These are phyloP conservation scores for Smithornis capensis DNA, from an alignment of 2,113 vertebrate genomes.

Conservation along the genomic window DNA sequence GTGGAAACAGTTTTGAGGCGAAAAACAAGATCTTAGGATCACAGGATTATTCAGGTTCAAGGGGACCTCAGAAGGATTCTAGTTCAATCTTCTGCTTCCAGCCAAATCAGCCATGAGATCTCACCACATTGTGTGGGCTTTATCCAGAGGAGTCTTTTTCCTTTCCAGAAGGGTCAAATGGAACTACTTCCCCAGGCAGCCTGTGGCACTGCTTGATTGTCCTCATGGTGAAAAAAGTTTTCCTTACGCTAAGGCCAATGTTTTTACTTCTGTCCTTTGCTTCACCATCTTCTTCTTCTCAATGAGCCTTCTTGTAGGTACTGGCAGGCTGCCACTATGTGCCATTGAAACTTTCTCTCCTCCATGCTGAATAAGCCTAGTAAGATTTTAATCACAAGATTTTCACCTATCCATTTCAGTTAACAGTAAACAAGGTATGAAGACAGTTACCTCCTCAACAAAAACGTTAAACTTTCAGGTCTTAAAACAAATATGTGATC, in stretches of 20 bases:
- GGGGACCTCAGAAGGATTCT: not conserved
- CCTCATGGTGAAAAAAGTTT: not conserved
- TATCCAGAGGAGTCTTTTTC: not conserved
- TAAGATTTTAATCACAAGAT: not conserved
- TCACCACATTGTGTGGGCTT: not conserved
- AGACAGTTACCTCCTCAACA: not conserved
- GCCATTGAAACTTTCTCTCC: not conserved
- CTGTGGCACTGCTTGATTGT: not conserved
- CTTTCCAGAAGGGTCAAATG: not conserved
- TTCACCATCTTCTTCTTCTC: not conserved
- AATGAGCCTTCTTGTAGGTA: not conserved
- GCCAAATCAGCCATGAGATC: not conserved
- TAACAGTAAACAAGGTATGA: not conserved
- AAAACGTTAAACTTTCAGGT: not conserved
- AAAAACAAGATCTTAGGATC: not conserved
- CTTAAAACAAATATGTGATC: not conserved
- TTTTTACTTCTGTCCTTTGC: not conserved
- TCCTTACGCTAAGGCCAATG: not conserved
- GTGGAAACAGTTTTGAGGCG: not conserved
- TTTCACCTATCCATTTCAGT: not conserved
- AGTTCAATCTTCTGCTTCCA: not conserved
- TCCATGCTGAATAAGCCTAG: not conserved
- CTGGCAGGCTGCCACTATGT: not conserved
- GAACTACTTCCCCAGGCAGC: not conserved
- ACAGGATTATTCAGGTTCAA: not conserved